Evolutionary conservation across 2,888 invertebrate genomes (phyloP).

Genomic region (Malachius bipustulatus): DNA sequence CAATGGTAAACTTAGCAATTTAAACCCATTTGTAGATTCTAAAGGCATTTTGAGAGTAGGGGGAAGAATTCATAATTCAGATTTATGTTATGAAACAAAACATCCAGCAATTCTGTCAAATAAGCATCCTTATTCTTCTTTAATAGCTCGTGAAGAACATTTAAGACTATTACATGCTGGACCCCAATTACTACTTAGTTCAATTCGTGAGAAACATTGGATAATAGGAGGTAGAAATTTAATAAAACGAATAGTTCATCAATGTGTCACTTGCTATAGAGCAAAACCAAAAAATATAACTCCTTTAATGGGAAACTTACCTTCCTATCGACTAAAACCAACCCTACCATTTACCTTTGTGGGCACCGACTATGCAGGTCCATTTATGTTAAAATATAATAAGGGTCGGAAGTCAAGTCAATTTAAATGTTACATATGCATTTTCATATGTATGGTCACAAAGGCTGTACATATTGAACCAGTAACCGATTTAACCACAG

Average conservation of each 20-base stretch:
- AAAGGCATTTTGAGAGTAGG: slow-evolving; percentile 14
- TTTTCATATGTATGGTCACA: slow-evolving; percentile 2
- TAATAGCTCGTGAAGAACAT: slow-evolving; percentile 15
- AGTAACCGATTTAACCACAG: background rate
- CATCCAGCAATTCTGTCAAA: slow-evolving; percentile 12
- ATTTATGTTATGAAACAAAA: slow-evolving; percentile 12
- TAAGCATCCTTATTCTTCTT: slow-evolving; percentile 11
- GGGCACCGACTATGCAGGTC: slow-evolving; percentile 4
- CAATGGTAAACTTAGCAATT: background rate
- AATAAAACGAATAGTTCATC: slow-evolving; percentile 7
- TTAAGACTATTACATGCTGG: slow-evolving; percentile 14
- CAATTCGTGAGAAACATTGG: slow-evolving; percentile 17
- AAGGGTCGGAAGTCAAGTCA: background rate
- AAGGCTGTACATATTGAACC: too few relatives aligned
- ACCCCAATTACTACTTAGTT: slow-evolving; percentile 18
- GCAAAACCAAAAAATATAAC: slow-evolving; percentile 1
- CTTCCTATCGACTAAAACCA: background rate
- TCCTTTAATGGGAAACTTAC: slow-evolving; percentile 7
- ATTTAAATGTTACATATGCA: background rate
- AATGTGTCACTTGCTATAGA: background rate
- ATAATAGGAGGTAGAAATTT: slow-evolving; percentile 11
- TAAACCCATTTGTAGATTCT: slow-evolving; percentile 6
- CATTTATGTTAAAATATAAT: slow-evolving; percentile 1
- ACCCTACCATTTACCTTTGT: background rate
- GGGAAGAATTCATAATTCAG: slow-evolving; percentile 13